Evolutionary conservation across 2,888 invertebrate genomes (phyloP).

Genomic region (Mystacides longicornis): DNA sequence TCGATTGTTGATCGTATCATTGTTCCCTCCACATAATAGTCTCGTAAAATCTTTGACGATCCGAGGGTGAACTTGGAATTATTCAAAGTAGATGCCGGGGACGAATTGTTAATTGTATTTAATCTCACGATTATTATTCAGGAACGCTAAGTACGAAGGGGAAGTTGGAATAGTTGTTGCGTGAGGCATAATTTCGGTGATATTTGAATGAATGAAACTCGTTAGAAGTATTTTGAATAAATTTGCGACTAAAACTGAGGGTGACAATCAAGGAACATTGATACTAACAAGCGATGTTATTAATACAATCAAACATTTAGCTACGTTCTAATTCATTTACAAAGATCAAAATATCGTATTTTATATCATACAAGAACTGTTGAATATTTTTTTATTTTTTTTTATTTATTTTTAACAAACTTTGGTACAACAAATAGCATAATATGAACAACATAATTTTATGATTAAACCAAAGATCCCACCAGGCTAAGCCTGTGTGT

Average conservation of each 20-base stretch:
- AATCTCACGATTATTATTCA: neutral
- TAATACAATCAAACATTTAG: no score
- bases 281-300: neutral
- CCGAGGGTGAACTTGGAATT: neutral
- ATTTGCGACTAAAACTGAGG: neutral
- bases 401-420: no score
- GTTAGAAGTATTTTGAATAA: neutral
- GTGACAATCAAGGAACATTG: neutral
- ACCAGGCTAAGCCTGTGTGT: no score
- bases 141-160: neutral
- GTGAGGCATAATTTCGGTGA: neutral
- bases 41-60: neutral
- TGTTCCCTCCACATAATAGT: no score
- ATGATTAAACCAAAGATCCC: no score
- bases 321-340: no score
- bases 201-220: neutral
- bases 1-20: no score
- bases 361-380: no score
- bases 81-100: neutral
- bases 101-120: constrained; percentile 2
- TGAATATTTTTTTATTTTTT: no score
- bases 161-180: constrained; percentile 2
- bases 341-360: no score
- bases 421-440: no score
- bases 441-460: no score